Evolutionary conservation across 1,140 invertebrate genomes (phyloP).

Genomic region (Nephila pilipes): DNA sequence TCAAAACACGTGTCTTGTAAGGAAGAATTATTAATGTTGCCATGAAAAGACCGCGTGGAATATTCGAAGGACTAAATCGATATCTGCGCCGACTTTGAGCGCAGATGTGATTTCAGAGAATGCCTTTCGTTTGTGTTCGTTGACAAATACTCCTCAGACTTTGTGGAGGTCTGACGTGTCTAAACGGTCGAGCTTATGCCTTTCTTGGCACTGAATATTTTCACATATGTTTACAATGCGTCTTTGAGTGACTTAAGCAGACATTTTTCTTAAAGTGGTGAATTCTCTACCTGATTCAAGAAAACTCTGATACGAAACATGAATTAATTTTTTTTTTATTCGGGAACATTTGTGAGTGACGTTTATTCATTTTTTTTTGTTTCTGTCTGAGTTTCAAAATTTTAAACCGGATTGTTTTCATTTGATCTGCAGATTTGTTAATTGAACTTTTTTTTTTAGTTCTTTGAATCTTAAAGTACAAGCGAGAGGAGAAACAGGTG

Average conservation of each 20-base stretch:
- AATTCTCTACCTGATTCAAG: background rate
- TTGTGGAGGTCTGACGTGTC: constrained; percentile 32
- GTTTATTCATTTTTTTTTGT: background rate
- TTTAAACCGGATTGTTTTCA: background rate
- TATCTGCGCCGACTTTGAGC: constrained; percentile 49
- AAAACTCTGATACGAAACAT: background rate
- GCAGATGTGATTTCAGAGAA: constrained; percentile 54
- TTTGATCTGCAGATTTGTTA: background rate
- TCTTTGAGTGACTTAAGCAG: background rate
- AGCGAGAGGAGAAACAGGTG: too few species aligned
- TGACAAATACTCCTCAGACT: constrained; percentile 63
- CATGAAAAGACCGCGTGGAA: constrained; percentile 56
- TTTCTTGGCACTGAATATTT: constrained; percentile 9
- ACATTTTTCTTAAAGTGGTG: background rate
- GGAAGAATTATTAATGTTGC: constrained; percentile 57
- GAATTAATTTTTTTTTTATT: background rate
- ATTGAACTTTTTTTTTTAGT: too few species aligned
- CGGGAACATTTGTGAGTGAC: background rate
- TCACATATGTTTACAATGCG: constrained; percentile 18
- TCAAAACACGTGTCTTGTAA: constrained; percentile 20
- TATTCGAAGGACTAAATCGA: constrained; percentile 23
- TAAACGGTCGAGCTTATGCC: constrained; percentile 15
- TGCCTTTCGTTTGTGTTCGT: constrained; percentile 41
- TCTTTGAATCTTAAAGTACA: too few species aligned
- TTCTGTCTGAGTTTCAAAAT: background rate